Evolutionary conservation across 2,113 vertebrate species (phyloP), one percentile per base, ranked within the genome.

Genomic region (Forbesichthys papilliferus): DNA sequence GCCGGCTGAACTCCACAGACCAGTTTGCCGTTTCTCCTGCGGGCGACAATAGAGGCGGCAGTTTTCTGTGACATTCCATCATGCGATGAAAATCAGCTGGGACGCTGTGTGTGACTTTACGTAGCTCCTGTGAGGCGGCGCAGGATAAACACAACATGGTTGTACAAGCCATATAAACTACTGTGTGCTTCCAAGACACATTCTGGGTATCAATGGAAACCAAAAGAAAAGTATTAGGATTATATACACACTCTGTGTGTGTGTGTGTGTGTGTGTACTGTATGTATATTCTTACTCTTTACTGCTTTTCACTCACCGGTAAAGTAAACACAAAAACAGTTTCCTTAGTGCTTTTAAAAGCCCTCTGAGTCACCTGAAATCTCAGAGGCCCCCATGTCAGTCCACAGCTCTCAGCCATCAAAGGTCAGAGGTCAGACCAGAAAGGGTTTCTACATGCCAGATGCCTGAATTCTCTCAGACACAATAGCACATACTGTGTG

Each of bases 391-490:
- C 64, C 73, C 74, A 71, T 78, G 77, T 85, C 86, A 77, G 75
- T 83, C 78, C 68, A 2, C 53, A 34, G 63, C 76, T 74, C 79
- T 72, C 59, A 52, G 78, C 71, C 79, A 66, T 58, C 65, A 55
- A 27, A 79, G 87, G 82, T 84, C 85, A 85, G 69, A 88, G 86
- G 86, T 86, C 84, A 27, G 27, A 81, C 20, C 47, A 3, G 16
- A 67, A 75, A 81, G 78, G 76, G 86, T 89, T 86, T 79, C 82
- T 87, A 83, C 86, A 83, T 77, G 84, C 89, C 86, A 89, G 86
- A 90, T 89, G 87, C 87, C 84, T 74, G 77, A 73, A 68, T 64
- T 73, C 82, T 20, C 64, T 81, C 80, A 88, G 87, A 91, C 86
- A 90, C 85, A 91, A 91, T 81, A 88, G 88, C 72, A 77, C 74